A percentile compares a stretch with the other conserved stretches of the same genome.
Evolutionary conservation across 1,140 invertebrate genomes (phyloP).

Genomic region (Metopolophium dirhodum): DNA sequence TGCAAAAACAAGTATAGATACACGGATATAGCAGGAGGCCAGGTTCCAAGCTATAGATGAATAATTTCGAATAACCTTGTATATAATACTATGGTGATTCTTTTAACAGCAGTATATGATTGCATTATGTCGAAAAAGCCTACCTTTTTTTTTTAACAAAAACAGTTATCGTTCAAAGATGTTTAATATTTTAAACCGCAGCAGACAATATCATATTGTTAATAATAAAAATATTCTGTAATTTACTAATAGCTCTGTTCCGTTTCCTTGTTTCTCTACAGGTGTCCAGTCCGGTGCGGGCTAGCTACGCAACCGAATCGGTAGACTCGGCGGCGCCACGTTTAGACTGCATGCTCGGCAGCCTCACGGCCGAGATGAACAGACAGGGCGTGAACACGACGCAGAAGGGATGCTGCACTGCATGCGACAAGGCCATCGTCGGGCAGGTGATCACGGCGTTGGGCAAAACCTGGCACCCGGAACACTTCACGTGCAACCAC

Average conservation of each 20-base stretch:
- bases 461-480: constrained; percentile 99
- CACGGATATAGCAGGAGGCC: not conserved
- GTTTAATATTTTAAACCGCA: not conserved
- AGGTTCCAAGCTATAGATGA: not conserved
- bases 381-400: constrained; percentile 96
- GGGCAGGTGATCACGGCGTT: constrained; percentile 96
- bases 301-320: constrained; percentile 58
- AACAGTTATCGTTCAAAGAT: not conserved
- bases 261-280: not conserved
- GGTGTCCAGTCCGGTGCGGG: constrained; percentile 25
- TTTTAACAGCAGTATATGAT: no score
- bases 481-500: constrained; percentile 97
- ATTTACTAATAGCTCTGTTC: not conserved
- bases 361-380: constrained; percentile 93
- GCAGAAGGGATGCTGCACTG: constrained; percentile 97
- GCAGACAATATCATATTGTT: not conserved
- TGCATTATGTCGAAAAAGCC: not conserved
- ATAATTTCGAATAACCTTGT: not conserved
- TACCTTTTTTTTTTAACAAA: not conserved
- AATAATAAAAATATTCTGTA: not conserved
- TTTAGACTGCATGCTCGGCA: constrained; percentile 93
- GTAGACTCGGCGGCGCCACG: constrained; percentile 65
- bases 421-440: constrained; percentile 97
- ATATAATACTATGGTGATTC: no score
- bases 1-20: not conserved